phyloP scores from a whole-genome alignment of 2,888 invertebrate species.

The Candidula unifasciata region DNA sequence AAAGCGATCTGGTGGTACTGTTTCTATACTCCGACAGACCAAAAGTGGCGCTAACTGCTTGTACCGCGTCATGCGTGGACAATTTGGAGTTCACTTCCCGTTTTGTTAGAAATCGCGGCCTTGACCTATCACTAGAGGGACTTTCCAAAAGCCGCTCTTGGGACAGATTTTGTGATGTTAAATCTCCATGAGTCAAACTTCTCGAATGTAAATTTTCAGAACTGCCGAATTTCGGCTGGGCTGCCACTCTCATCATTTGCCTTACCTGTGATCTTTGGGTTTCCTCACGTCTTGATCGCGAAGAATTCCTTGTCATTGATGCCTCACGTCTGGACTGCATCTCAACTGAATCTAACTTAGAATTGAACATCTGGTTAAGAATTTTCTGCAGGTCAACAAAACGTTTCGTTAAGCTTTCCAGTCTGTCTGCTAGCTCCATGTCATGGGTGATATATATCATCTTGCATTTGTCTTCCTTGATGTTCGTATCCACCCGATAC shows the following conservation, averaged over 20 bases:
- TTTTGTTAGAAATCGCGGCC: too few relatives aligned
- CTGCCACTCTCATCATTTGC: background rate
- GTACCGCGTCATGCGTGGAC: too few relatives aligned
- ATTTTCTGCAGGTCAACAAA: slow-evolving; percentile 18
- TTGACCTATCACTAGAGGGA: too few relatives aligned
- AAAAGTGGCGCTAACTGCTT: background rate
- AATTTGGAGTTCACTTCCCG: too few relatives aligned
- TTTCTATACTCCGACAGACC: too few relatives aligned
- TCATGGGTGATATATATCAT: slow-evolving; percentile 12
- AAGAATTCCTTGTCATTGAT: background rate
- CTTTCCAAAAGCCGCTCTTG: background rate
- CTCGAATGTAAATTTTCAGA: background rate
- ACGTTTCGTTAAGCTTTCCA: slow-evolving; percentile 3
- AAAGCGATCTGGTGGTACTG: background rate
- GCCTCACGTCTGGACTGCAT: background rate
- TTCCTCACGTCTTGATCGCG: background rate
- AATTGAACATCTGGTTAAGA: background rate
- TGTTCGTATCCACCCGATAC: background rate
- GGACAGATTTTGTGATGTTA: background rate
- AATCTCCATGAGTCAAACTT: background rate
- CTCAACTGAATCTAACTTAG: background rate
- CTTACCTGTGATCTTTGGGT: background rate
- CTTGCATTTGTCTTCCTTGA: background rate
- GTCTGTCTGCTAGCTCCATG: background rate
- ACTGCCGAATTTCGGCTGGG: background rate